phyloP scores from a whole-genome alignment of 2,888 invertebrate species.

The Folsomia manolachei region DNA sequence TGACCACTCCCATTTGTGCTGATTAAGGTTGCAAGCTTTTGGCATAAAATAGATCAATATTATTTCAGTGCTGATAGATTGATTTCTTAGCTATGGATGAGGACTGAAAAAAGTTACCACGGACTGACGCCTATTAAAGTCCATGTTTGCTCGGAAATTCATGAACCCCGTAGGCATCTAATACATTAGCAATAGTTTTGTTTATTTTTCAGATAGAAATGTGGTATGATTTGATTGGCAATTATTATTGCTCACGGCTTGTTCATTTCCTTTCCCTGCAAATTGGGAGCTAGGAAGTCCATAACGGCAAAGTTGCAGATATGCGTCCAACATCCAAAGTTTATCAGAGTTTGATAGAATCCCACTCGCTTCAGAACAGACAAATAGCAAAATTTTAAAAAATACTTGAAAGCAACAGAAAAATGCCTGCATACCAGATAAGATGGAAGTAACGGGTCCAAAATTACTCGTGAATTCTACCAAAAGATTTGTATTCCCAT shows the following conservation, averaged over 20 bases:
- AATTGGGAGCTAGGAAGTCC: conserved; percentile 19
- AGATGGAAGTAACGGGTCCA: conserved; percentile 25
- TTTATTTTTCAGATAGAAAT: no score
- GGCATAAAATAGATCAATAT: not conserved
- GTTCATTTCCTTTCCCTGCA: not conserved
- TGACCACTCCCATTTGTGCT: conserved; percentile 4
- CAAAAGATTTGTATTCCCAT: conserved; percentile 32
- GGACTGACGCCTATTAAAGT: conserved; percentile 39
- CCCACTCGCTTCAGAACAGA: conserved; percentile 12
- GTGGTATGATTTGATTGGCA: no score
- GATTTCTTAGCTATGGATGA: no score
- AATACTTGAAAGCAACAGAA: no score
- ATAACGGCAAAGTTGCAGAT: conserved; percentile 37
- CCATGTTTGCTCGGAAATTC: conserved; percentile 43
- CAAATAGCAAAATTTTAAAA: no score
- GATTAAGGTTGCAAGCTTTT: conserved; percentile 10
- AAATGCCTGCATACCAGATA: no score
- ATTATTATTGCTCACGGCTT: conserved; percentile 18
- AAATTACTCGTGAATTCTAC: conserved; percentile 38
- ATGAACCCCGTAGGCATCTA: conserved; percentile 40
- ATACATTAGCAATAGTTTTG: not conserved
- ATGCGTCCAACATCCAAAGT: conserved; percentile 48
- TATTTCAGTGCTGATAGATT: not conserved
- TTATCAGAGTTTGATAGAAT: conserved; percentile 32
- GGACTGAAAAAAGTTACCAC: conserved; percentile 23